Conservation (phyloP, 2,888 invertebrate species). For the Amaurobius ferox region DNA sequence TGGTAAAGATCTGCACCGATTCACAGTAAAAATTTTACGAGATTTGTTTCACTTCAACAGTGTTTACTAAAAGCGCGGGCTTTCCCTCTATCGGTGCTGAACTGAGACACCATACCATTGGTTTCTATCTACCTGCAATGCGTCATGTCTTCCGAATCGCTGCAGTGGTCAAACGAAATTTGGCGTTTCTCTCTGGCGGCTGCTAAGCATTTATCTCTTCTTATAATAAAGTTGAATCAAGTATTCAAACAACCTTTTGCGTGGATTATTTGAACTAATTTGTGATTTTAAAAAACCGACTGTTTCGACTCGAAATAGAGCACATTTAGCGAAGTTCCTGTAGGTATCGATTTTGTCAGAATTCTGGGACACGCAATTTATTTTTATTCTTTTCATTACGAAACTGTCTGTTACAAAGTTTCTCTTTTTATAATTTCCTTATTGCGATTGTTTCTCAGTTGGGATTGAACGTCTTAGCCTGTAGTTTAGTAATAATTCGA, state of each 20-base stretch:
- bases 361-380: no score
- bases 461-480: no score
- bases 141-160: constrained; percentile 69
- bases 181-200: constrained; percentile 51
- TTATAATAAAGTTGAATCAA: not conserved
- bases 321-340: no score
- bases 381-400: no score
- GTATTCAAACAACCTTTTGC: not conserved
- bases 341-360: no score
- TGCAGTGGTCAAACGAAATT: constrained; percentile 71
- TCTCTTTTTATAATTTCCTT: no score
- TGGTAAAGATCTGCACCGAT: constrained; percentile 18
- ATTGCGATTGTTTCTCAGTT: no score
- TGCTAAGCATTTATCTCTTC: constrained; percentile 53
- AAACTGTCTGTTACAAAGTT: no score
- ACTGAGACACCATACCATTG: constrained; percentile 64
- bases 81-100: constrained; percentile 43
- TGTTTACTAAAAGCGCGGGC: constrained; percentile 72
- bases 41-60: constrained; percentile 34
- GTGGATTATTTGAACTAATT: no score
- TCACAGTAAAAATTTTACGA: constrained; percentile 28
- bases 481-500: no score
- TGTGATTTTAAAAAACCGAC: no score
- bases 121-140: constrained; percentile 71
- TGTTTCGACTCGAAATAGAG: no score